Base-by-base conservation (phyloP, 2,888 invertebrate genomes). In the Aporophyla lueneburgensis region DNA sequence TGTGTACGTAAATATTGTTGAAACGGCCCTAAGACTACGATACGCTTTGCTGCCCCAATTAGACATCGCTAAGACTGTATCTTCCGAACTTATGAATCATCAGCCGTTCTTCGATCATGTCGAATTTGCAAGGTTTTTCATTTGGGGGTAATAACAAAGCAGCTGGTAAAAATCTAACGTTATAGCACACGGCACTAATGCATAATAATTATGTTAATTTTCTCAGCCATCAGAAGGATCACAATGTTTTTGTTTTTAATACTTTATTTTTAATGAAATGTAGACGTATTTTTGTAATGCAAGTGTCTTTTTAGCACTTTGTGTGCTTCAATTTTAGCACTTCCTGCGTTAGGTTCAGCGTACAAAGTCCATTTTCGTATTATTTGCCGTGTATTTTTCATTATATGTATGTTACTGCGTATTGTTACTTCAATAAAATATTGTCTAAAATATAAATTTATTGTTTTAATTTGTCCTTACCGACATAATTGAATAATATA, bases 381-480 rank as follows among this genome's bases (percentile, higher is more conserved):
- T 88, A 87, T 84, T 87, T 93, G 91, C 87, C 86, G 90, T 91
- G 90, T 92, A 91, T 92, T 92, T 92, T 92, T 90, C 91, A 92
- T 89, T 92, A 92, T 93, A 93, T 94, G 89, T 95, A 94, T 93
- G 94, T 95, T 95, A 93, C 88, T 93, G 91, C 94, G 91, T 95
- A 96, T 95, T 95, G 95, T 96, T 95, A 95, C 91, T 93, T 92
- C 93, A 96, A 94, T 96, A 95, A 95, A 92, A 93, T 91, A 92
- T 92, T 91, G 91, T 93, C 86, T 90, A 90, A 91, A 83, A 67
- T 80, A 68, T 80, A 89, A 72, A 33, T 74, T 1, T 0, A 46
- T 72, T 62, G 12, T 81, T 78, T 80, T 66, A 65, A 80, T 81
- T 87, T 85, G 65, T 58, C 49, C 65, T 56, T 9, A 49, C 58